Base-by-base conservation (phyloP, 2,888 invertebrate genomes). In the Clistopyga incitator region DNA sequence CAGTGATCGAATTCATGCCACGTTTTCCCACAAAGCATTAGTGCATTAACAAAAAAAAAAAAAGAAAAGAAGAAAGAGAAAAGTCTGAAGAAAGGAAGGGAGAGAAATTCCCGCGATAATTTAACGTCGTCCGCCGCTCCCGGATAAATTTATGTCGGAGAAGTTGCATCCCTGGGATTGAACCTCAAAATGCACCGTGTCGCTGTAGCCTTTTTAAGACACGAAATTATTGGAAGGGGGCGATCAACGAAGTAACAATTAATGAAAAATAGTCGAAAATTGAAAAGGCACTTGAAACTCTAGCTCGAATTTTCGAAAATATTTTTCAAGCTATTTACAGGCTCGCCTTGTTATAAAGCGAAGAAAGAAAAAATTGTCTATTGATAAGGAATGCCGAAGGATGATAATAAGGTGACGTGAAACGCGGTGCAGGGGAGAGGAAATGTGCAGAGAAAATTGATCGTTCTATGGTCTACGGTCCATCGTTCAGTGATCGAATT, bases 151-250 rank as follows among this genome's bases (percentile, higher is more conserved):
- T 82, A 82, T 82, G 74, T 54, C 61, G 47, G 15, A 42, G 50
- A 20, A 34, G 13, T 45, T 65, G 50, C 47, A 8, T 52, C 25
- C 6, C 54, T 54, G 65, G 25, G 15, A 42, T 38, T 42, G 45
- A 54, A 20, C 74, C 64, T 34, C 64, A n/a, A 61, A 74, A 75
- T 78, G 13, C 75, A 75, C 45, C 77, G 72, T 78, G 72, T 67
- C 78, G 72, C 18, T 45, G 68, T 29, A 56, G 78, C 67, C n/a
- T 84, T 78, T 78, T 84, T 84, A 81, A 84, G 81, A 78, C 78
- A 81, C 84, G 72, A 84, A 84, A 84, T 81, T 84, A 81, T 84
- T 81, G 78, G 68, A 70, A 70, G 77, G 78, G 71, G 64, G 79
- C 77, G 74, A 50, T n/a, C n/a, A n/a, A n/a, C n/a, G n/a, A n/a